Conservation (phyloP, 2,113 vertebrate species). For the Cynocephalus volans region DNA sequence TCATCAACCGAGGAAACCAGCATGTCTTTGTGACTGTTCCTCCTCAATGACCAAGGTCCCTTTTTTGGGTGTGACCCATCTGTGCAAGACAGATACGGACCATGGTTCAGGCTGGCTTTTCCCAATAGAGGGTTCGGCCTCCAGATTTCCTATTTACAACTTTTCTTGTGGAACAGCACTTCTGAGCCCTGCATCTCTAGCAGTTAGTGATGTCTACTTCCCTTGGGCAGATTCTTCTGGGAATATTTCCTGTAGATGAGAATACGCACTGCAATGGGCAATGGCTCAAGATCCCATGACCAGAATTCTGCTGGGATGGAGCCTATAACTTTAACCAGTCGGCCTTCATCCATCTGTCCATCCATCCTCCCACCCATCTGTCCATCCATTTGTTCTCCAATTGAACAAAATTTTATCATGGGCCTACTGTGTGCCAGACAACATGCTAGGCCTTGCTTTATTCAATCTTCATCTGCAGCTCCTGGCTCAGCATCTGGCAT, state of each 20-base stretch:
- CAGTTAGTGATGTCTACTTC: background rate
- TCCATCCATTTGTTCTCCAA: background rate
- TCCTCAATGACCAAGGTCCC: background rate
- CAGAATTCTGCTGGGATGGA: background rate
- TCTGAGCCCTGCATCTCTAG: background rate
- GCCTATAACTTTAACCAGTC: background rate
- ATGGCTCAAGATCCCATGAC: background rate
- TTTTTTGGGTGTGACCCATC: background rate
- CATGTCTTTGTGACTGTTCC: background rate
- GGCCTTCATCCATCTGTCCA: background rate
- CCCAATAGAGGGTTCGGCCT: background rate
- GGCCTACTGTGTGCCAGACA: background rate
- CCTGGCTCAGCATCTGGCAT: background rate
- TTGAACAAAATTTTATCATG: background rate
- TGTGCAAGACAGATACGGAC: background rate
- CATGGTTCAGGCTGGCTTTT: background rate
- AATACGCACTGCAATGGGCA: no score
- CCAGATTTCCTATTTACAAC: constrained; percentile 5
- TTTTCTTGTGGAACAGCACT: background rate
- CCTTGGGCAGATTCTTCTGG: background rate
- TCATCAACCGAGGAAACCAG: background rate
- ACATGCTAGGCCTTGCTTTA: background rate
- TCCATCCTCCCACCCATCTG: no score
- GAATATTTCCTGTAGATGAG: background rate
- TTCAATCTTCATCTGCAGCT: background rate